Conservation (phyloP, 2,113 vertebrate genomes). For the Seriola rivoliana region DNA sequence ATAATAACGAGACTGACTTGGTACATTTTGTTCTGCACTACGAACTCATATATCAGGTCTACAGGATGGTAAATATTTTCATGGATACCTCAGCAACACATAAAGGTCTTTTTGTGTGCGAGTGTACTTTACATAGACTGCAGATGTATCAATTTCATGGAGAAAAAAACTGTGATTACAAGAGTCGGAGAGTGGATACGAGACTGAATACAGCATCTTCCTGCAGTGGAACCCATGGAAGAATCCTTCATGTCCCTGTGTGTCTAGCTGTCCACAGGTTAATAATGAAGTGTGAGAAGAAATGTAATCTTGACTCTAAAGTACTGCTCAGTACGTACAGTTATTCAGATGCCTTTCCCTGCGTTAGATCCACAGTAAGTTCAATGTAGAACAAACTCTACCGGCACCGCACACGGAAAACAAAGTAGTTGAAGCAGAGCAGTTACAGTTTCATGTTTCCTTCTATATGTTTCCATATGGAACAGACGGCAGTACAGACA, state of each 20-base stretch:
- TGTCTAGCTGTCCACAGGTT: neutral
- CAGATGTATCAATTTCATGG: neutral
- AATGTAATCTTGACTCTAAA: too few relatives aligned
- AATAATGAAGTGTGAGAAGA: neutral
- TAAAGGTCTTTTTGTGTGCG: neutral
- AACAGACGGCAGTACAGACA: neutral
- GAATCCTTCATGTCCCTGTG: neutral
- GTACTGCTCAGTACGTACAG: too few relatives aligned
- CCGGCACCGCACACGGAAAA: too few relatives aligned
- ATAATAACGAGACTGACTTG: neutral
- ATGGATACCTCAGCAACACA: too few relatives aligned
- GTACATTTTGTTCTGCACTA: too few relatives aligned
- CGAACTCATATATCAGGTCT: neutral
- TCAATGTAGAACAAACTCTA: too few relatives aligned
- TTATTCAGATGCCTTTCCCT: too few relatives aligned
- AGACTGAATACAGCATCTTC: neutral
- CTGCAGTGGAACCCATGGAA: neutral
- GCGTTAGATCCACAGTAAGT: too few relatives aligned
- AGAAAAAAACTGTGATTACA: too few relatives aligned
- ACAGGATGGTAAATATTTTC: neutral
- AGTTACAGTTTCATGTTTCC: too few relatives aligned
- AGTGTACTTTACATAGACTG: too few relatives aligned
- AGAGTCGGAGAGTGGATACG: neutral
- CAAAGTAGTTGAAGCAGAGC: too few relatives aligned
- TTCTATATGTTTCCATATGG: neutral